Base-by-base conservation (phyloP, 2,113 vertebrate species). In the Ailurus styani region DNA sequence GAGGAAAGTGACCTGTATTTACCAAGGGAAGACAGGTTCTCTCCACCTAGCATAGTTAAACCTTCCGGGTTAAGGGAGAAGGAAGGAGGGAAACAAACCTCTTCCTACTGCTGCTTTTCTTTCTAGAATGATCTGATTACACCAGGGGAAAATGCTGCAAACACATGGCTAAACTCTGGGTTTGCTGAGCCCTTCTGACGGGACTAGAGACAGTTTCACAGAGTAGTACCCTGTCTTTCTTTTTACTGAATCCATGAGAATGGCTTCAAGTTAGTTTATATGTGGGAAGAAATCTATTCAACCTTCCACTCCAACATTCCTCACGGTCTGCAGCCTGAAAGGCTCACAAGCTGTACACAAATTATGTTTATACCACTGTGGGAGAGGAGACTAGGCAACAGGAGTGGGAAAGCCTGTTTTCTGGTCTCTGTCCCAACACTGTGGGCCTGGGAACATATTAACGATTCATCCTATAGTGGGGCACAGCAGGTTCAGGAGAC, bases 381-480 rank as follows among this genome's bases (percentile, higher is more conserved):
- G n/a, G 37, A 52, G 90, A 93, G 37, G 25, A 87, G 23, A 93
- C 47, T 1, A 52, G 6, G 89, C 57, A 93, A 87, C 29, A 34
- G n/a, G 7, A 45, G 7, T 12, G n/a, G 31, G 40, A 90, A 95
- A 96, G 84, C 14, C 29, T 45, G 2, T 60, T 66, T 94, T 92
- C 52, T 96, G 70, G 55, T 93, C 68, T 90, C 72, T 57, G 42
- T 75, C 77, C 87, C 79, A 81, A 21, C n/a, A n/a, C 75, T 40
- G 29, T 40, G 66, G 70, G 34, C 72, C 86, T 81, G 64, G 87
- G 45, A 94, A 78, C 45, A 21, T 88, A 90, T n/a, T 77, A 66
- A 72, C 70, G 52, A 66, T 85, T 92, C 77, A 87, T 57, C 64
- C 93, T 87, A 85, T 52, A 72, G 94, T 15, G 66, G 97, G 55